Conservation (phyloP, 2,797 vertebrate species). For the Nyctibius grandis region DNA sequence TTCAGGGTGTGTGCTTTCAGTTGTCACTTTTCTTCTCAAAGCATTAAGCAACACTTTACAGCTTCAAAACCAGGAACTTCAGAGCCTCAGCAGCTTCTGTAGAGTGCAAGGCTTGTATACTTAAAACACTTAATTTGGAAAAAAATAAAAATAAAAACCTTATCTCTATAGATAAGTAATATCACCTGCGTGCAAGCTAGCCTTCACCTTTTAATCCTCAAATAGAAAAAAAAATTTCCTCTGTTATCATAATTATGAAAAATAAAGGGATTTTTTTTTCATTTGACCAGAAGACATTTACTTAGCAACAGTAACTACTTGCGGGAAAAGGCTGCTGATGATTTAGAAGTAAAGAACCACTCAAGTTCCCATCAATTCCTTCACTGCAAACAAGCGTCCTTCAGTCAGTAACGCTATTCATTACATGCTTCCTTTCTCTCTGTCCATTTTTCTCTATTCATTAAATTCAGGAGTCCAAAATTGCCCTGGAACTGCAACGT, state of each 20-base stretch:
- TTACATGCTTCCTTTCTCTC: neutral
- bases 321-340: neutral
- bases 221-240: neutral
- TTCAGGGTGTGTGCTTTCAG: neutral
- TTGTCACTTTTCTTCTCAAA: neutral
- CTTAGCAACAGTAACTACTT: neutral
- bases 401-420: neutral
- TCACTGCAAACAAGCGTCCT: neutral
- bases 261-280: neutral
- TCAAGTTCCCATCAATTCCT: neutral
- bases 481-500: neutral
- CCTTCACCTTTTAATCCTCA: neutral
- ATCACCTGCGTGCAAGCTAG: neutral
- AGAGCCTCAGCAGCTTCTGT: neutral
- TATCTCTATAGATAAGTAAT: neutral
- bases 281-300: neutral
- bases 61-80: neutral
- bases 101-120: neutral
- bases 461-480: neutral
- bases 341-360: neutral
- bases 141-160: neutral
- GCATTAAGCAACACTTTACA: neutral
- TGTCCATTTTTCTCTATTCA: neutral
- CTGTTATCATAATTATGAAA: neutral
- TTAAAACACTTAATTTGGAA: neutral